Evolutionary conservation across 1,140 invertebrate genomes (phyloP), one percentile per base, ranked within the genome.

Genomic region (Trichonephila clavata): DNA sequence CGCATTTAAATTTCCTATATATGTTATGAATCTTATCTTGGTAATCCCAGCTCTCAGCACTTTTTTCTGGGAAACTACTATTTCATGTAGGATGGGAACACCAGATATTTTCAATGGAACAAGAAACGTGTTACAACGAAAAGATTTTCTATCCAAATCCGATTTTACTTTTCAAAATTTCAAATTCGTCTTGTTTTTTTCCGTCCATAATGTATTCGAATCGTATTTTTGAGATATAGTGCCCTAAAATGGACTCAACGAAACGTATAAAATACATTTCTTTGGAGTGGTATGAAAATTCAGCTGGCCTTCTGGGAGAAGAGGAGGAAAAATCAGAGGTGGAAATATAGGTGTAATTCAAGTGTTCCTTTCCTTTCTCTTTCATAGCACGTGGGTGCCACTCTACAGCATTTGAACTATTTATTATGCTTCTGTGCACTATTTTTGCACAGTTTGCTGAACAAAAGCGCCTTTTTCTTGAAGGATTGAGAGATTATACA

Each of bases 101-200:
- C 50, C 81, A 89, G 86, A 71, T 80, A 57, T 80, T 80, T 83
- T 83, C 90, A 91, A 83, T 91, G 77, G 90, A 63, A 84, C 8
- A 32, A 8, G 80, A 63, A 88, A 88, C 27, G 86, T 88, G 65
- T 68, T 89, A 91, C 77, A 84, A 50, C 77, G 77, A n/a, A 77
- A 77, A 77, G 43, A 83, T 91, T 83, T 84, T 83, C 90, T 91
- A 77, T 91, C 59, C 90, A 91, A 91, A 83, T 91, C 90, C 71
- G 90, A 91, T 91, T 91, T 91, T 91, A 91, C 90, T 91, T 91
- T 91, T 84, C 59, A 91, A 91, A 68, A 63, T 91, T 91, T 83
- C 77, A 24, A 83, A 86, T 86, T 77, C 91, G 80, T 92, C 59
- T 92, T 86, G 63, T 86, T 86, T 86, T 83, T 57, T 39, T 3